Evolutionary conservation across 2,113 vertebrate genomes (phyloP).

Genomic region (Lampris megalopsis): DNA sequence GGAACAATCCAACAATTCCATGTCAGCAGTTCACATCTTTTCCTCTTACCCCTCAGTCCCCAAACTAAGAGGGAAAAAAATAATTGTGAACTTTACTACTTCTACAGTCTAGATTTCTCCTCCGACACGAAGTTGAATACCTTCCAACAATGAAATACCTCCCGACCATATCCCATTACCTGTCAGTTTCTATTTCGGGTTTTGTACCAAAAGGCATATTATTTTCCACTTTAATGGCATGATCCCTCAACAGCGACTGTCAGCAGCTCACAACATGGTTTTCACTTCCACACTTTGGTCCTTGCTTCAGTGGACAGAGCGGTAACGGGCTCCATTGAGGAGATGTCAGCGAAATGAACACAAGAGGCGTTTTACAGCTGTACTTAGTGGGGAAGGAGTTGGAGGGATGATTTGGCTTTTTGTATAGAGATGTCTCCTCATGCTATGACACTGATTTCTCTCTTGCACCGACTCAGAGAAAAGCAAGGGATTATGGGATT

Average conservation of each 20-base stretch:
- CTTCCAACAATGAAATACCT: conserved; percentile 59
- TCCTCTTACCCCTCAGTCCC: conserved; percentile 34
- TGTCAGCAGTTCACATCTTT: conserved; percentile 66
- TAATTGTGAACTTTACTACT: conserved; percentile 31
- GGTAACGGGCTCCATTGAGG: conserved; percentile 47
- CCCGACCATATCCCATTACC: conserved; percentile 50
- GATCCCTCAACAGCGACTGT: conserved; percentile 64
- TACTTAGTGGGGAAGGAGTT: neutral
- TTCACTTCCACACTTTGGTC: conserved; percentile 45
- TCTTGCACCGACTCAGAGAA: neutral
- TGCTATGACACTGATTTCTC: neutral
- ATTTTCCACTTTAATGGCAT: conserved; percentile 72
- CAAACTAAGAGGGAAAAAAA: conserved; percentile 39
- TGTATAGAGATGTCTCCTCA: neutral
- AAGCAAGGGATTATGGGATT: conserved; percentile 9
- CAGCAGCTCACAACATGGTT: conserved; percentile 52
- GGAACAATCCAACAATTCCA: conserved; percentile 51
- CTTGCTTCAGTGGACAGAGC: conserved; percentile 47
- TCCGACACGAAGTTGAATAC: conserved; percentile 55
- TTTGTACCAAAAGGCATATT: conserved; percentile 60
- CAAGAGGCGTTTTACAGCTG: conserved; percentile 32
- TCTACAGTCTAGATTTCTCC: conserved; percentile 37
- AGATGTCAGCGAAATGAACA: conserved; percentile 18
- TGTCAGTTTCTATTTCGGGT: conserved; percentile 66
- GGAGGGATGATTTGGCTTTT: neutral